phyloP scores from a whole-genome alignment of 2,888 invertebrate genomes.

The Mechanitis messenoides region DNA sequence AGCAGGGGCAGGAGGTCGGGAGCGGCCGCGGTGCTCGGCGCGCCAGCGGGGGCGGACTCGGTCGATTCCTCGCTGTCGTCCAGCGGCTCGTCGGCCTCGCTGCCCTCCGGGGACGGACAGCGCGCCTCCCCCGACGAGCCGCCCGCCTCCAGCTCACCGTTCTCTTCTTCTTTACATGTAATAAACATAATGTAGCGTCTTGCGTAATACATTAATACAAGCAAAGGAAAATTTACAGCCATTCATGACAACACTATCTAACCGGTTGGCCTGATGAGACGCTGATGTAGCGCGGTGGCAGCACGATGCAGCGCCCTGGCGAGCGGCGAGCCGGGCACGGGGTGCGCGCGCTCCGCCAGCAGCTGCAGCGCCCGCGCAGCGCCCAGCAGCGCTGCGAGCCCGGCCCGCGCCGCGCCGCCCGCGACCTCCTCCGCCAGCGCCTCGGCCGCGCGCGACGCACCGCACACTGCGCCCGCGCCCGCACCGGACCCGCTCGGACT shows the following conservation, averaged over 20 bases:
- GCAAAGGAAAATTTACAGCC: no score
- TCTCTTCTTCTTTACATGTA: conserved; percentile 45
- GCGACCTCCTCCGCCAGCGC: conserved; percentile 38
- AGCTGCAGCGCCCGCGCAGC: conserved; percentile 38
- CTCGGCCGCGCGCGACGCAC: conserved; percentile 38
- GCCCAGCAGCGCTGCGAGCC: conserved; percentile 27
- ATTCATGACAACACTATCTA: conserved; percentile 1
- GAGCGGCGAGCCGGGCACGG: conserved; percentile 35
- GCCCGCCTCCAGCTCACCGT: conserved; percentile 44
- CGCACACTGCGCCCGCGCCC: conserved; percentile 24
- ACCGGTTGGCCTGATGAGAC: conserved; percentile 35
- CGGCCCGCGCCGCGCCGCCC: conserved; percentile 38
- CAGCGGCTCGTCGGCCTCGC: conserved; percentile 46
- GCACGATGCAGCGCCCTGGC: conserved; percentile 38
- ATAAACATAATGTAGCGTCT: not conserved
- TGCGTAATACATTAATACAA: no score
- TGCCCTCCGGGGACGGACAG: conserved; percentile 47
- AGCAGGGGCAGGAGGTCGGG: conserved; percentile 33
- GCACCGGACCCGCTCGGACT: conserved; percentile 31
- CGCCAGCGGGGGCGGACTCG: conserved; percentile 37
- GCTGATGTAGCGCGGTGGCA: conserved; percentile 40
- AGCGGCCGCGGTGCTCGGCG: conserved; percentile 32
- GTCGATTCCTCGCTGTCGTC: conserved; percentile 39
- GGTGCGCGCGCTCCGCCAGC: conserved; percentile 34
- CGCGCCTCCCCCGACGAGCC: conserved; percentile 32